These are phyloP conservation scores for Hypocryptadius cinnamomeus DNA, from an alignment of 2,113 vertebrate species.

Conservation along the genomic window DNA sequence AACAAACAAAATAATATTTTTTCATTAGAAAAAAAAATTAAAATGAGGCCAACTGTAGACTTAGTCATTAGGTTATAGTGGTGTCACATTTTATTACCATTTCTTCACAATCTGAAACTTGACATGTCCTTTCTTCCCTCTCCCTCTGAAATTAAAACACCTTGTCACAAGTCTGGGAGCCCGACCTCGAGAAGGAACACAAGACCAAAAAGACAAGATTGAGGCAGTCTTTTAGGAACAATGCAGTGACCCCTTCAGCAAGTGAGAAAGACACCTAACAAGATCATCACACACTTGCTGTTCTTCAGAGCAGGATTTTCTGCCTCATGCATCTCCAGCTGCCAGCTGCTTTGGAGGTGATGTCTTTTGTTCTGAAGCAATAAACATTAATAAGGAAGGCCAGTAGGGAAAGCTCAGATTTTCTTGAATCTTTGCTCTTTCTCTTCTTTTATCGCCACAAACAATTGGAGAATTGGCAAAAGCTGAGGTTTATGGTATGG, in stretches of 20 bases:
- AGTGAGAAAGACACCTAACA: not conserved
- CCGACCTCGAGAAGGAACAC: not conserved
- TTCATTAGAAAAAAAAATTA: not conserved
- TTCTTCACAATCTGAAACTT: not conserved
- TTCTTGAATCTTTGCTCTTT: not conserved
- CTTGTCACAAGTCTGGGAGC: not conserved
- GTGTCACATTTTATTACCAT: not conserved
- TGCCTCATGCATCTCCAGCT: not conserved
- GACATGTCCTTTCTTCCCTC: not conserved
- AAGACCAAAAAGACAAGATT: not conserved
- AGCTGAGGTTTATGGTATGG: not conserved
- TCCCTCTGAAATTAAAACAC: not conserved
- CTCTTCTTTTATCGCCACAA: not conserved
- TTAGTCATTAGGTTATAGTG: not conserved
- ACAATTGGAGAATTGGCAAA: not conserved
- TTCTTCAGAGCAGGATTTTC: not conserved
- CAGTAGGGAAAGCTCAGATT: not conserved
- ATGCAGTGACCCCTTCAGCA: not conserved
- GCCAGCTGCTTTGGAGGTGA: not conserved
- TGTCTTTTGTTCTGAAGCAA: not conserved
- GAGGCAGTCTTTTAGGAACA: not conserved
- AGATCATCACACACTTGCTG: not conserved
- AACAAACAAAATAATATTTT: not conserved
- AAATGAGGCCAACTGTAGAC: not conserved
- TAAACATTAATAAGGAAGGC: not conserved